These are phyloP conservation scores for Phenganax marumi DNA, from an alignment of 92 coral and sea anemone genomes.

Conservation along the genomic window DNA sequence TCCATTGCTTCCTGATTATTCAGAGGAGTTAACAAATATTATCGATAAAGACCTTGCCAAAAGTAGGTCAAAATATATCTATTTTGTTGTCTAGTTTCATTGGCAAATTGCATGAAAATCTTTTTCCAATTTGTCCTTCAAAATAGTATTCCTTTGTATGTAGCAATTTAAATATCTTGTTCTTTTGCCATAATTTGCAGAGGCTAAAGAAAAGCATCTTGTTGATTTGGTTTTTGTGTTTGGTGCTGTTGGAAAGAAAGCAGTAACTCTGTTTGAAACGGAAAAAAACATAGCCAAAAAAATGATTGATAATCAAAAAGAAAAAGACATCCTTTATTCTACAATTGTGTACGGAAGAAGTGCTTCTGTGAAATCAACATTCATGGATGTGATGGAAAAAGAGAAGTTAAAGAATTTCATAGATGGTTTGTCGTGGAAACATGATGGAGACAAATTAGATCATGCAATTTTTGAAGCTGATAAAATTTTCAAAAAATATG, in stretches of 20 bases:
- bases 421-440: slow-evolving; percentile 46
- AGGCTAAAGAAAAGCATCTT: slow-evolving; percentile 52
- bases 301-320: slow-evolving; percentile 64
- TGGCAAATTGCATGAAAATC: no score
- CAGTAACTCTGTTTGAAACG: slow-evolving; percentile 62
- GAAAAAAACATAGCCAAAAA: slow-evolving; percentile 71
- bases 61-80: background rate
- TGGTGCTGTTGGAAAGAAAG: slow-evolving; percentile 63
- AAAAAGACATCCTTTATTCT: slow-evolving; percentile 69
- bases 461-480: slow-evolving; percentile 64
- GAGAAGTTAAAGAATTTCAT: slow-evolving; percentile 53
- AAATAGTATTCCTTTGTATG: no score
- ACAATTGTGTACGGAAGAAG: slow-evolving; percentile 66
- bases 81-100: background rate
- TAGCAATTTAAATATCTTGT: background rate
- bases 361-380: slow-evolving; percentile 58
- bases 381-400: slow-evolving; percentile 64
- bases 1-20: slow-evolving; percentile 1
- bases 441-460: slow-evolving; percentile 64
- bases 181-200: slow-evolving; percentile 47
- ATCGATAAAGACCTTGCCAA: slow-evolving; percentile 1
- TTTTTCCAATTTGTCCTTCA: no score
- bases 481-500: slow-evolving; percentile 59
- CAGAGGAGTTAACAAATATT: background rate
- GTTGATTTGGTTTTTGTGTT: slow-evolving; percentile 79